These are phyloP conservation scores for Phrynosoma blainvillii DNA, from an alignment of 2,113 vertebrate genomes.

Conservation along the genomic window DNA sequence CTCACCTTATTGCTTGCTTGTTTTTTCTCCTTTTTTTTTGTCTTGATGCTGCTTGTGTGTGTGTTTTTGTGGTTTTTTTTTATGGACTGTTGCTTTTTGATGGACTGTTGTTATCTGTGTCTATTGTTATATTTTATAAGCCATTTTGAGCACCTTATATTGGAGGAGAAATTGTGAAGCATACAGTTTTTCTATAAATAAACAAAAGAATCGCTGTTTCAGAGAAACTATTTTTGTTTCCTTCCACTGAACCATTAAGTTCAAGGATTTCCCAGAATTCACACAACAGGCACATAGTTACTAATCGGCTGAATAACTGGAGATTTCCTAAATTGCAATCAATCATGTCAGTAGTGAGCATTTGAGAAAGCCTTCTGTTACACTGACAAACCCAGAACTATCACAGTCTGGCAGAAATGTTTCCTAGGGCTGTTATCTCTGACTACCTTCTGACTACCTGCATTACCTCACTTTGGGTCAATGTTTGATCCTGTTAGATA, in stretches of 20 bases:
- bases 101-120: not conserved
- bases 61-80: not conserved
- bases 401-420: not conserved
- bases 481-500: not conserved
- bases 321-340: not conserved
- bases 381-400: not conserved
- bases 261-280: constrained; percentile 1
- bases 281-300: not conserved
- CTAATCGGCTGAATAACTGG: not conserved
- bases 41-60: not conserved
- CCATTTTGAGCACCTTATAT: not conserved
- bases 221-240: not conserved
- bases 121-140: not conserved
- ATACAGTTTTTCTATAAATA: not conserved
- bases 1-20: not conserved
- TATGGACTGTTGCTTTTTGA: not conserved
- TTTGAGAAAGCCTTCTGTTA: not conserved
- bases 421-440: not conserved
- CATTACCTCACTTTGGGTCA: not conserved
- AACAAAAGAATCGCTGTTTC: not conserved
- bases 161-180: not conserved
- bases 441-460: not conserved
- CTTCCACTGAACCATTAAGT: not conserved
- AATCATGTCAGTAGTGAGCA: not conserved
- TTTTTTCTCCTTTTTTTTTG: not conserved